A percentile compares a stretch with the other conserved stretches of the same genome.
These are phyloP conservation scores for Heliconius hermathena DNA, from an alignment of 1,140 invertebrate species.

Conservation along the genomic window DNA sequence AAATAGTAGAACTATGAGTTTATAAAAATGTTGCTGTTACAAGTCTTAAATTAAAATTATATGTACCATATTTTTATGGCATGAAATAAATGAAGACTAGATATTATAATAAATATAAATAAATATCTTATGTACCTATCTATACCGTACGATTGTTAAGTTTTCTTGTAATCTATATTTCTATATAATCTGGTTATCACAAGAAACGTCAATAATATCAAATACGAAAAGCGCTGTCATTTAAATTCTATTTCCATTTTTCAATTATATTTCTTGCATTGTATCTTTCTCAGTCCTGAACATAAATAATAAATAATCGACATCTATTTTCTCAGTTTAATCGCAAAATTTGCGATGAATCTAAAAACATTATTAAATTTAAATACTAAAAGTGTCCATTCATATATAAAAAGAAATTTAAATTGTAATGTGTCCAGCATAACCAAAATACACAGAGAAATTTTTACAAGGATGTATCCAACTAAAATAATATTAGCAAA, in stretches of 20 bases:
- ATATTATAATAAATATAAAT: too few relatives aligned
- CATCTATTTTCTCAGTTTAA: background rate
- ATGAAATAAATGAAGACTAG: too few relatives aligned
- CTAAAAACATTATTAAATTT: conserved; percentile 38
- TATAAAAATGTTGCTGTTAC: background rate
- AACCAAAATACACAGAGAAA: conserved; percentile 86
- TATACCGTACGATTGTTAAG: too few relatives aligned
- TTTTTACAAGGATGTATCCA: conserved; percentile 88
- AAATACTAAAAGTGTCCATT: conserved; percentile 36
- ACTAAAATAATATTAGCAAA: conserved; percentile 89
- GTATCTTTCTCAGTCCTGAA: too few relatives aligned
- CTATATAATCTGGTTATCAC: background rate
- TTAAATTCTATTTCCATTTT: too few relatives aligned
- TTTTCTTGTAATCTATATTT: background rate
- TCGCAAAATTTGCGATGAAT: conserved; percentile 35
- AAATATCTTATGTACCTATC: too few relatives aligned
- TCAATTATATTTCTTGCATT: too few relatives aligned
- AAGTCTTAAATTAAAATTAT: too few relatives aligned
- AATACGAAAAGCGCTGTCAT: background rate
- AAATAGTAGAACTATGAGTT: too few relatives aligned
- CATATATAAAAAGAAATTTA: conserved; percentile 63
- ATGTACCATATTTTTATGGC: too few relatives aligned
- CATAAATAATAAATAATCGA: background rate
- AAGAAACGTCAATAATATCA: background rate
- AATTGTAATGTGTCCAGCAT: conserved; percentile 87